These are phyloP conservation scores for Phoenicopterus ruber DNA, from an alignment of 2,113 vertebrate species.

Conservation along the genomic window DNA sequence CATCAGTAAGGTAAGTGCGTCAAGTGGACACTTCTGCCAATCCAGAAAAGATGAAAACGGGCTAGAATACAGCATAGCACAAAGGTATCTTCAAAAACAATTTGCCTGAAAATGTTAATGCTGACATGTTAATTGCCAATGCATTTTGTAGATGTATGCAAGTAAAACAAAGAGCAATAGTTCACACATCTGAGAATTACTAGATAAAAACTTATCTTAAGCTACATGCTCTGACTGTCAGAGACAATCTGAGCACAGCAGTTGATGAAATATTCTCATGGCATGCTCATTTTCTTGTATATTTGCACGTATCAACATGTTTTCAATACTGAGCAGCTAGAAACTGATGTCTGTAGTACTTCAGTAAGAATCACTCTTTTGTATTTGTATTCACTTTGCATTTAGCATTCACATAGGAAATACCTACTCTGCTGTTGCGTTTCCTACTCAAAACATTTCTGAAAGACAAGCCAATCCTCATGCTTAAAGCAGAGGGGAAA, in stretches of 20 bases:
- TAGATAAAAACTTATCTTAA: neutral
- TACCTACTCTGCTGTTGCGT: neutral
- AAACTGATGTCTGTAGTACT: neutral
- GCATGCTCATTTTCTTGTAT: neutral
- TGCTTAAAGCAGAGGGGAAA: neutral
- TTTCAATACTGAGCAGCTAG: neutral
- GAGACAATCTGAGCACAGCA: neutral
- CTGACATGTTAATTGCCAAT: neutral
- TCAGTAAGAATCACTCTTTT: neutral
- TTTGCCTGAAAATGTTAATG: neutral
- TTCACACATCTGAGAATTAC: neutral
- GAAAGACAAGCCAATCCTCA: neutral
- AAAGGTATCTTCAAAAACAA: neutral
- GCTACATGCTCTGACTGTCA: neutral
- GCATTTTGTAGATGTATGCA: neutral
- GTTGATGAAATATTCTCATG: neutral
- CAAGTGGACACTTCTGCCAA: neutral
- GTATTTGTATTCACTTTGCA: neutral
- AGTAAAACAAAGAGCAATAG: neutral
- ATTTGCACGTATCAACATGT: neutral
- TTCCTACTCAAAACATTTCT: neutral
- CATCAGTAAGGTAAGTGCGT: neutral
- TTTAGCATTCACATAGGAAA: neutral
- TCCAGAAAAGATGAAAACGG: neutral
- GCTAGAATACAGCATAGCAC: neutral